Evolutionary conservation across 1,140 invertebrate genomes (phyloP).

Genomic region (Pogonus chalceus): DNA sequence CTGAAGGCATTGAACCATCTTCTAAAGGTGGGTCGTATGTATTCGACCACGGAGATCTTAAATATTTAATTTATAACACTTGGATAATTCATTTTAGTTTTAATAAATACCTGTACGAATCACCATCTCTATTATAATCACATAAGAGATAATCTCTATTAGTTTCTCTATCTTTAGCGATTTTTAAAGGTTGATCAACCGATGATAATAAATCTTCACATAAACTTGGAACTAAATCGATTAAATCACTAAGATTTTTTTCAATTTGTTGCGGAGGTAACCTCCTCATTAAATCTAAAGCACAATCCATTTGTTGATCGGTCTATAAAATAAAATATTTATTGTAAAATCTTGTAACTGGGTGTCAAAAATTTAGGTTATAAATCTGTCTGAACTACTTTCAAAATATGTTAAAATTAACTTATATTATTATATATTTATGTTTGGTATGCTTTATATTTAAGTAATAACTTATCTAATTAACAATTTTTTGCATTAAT

Average conservation of each 20-base stretch:
- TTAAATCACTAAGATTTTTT: slow-evolving; percentile 94
- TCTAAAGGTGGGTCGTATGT: slow-evolving; percentile 95
- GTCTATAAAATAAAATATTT: slow-evolving; percentile 52
- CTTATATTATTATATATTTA: too few relatives aligned
- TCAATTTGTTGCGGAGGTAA: slow-evolving; percentile 98
- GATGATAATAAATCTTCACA: slow-evolving; percentile 96
- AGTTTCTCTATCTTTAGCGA: slow-evolving; percentile 86
- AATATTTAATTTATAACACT: slow-evolving; percentile 8
- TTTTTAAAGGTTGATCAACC: slow-evolving; percentile 97
- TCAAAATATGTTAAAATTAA: too few relatives aligned
- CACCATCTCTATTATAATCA: slow-evolving; percentile 98
- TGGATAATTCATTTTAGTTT: neutral
- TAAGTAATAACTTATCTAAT: neutral
- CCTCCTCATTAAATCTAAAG: slow-evolving; percentile 95
- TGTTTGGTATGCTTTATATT: neutral
- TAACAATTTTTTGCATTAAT: too few relatives aligned
- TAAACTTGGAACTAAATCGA: slow-evolving; percentile 88
- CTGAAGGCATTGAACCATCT: slow-evolving; percentile 97
- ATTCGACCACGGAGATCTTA: slow-evolving; percentile 97
- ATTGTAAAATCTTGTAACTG: neutral
- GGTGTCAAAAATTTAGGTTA: slow-evolving; percentile 2
- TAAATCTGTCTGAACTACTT: too few relatives aligned
- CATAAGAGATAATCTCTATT: slow-evolving; percentile 97
- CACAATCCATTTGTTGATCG: slow-evolving; percentile 97
- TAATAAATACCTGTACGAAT: slow-evolving; percentile 77